Conservation (phyloP, 2,797 vertebrate genomes). For the Lindbergichthys nudifrons region DNA sequence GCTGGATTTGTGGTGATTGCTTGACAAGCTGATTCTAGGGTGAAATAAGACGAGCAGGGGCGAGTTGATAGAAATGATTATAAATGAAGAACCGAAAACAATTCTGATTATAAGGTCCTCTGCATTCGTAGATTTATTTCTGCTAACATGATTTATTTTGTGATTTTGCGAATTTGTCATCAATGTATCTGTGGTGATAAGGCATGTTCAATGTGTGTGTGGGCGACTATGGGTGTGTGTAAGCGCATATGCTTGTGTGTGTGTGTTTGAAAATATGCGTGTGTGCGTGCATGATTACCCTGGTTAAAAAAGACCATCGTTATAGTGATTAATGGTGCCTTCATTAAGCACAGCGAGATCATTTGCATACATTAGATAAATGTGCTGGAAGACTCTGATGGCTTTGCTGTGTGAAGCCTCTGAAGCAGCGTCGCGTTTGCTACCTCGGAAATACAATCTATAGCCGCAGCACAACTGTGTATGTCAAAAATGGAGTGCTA, state of each 20-base stretch:
- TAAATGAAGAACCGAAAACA: not conserved
- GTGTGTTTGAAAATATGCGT: constrained; percentile 18
- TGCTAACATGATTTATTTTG: constrained; percentile 28
- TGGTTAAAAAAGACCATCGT: constrained; percentile 86
- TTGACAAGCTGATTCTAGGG: constrained; percentile 14
- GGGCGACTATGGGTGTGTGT: constrained; percentile 4
- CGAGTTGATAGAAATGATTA: not conserved
- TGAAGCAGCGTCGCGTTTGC: constrained; percentile 51
- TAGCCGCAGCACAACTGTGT: not conserved
- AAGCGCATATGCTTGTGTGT: constrained; percentile 33
- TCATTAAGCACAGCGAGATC: constrained; percentile 85
- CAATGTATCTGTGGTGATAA: constrained; percentile 50
- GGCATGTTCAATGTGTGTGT: constrained; percentile 31
- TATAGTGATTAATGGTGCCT: constrained; percentile 88
- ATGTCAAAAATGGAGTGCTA: constrained; percentile 18
- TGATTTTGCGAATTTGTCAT: constrained; percentile 42
- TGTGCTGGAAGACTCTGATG: constrained; percentile 77
- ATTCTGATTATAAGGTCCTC: constrained; percentile 9
- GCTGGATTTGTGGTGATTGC: constrained; percentile 31
- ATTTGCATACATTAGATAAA: constrained; percentile 88
- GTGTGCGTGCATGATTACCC: constrained; percentile 77
- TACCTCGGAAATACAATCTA: constrained; percentile 31
- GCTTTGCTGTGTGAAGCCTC: constrained; percentile 66
- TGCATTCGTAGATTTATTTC: constrained; percentile 21
- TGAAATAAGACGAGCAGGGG: constrained; percentile 22